Base-by-base conservation (phyloP, 2,797 vertebrate genomes). In the Loris lydekkerianus region DNA sequence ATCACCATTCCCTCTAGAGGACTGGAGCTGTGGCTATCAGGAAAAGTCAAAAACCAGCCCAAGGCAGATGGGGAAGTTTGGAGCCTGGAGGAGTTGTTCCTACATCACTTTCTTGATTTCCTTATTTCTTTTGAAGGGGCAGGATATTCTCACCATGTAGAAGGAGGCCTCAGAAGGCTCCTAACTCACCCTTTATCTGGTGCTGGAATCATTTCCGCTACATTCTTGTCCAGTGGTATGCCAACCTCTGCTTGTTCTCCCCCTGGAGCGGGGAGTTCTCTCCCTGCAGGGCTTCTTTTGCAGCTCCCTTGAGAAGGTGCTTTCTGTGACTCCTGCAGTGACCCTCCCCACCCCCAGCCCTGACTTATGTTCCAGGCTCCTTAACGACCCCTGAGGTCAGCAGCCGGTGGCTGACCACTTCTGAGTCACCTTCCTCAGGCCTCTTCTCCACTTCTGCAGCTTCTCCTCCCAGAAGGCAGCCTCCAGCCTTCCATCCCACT, bases 1-100 rank as follows among this genome's bases (percentile, higher is more conserved):
- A 93, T 94, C 84, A 86, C 95, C 81, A 21, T 20, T 61, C 46
- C 34, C 65, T 85, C 53, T 15, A 72, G 80, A 81, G 27, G 34
- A 25, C 63, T 69, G 46, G 46, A 73, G 69, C 63, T 40, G 15
- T 43, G 90, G 77, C 46, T 20, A 3, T 43, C 58, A 21, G 49
- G 80, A 56, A 7, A 70, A 60, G 37, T 40, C 29, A 34, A 31
- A 81, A 77, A 10, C 53, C 69, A 91, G 89, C 75, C 31, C 27
- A 18, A 80, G 72, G 86, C 60, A 75, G 40, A 31, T 9, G 58
- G 61, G 86, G 21, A 78, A 29, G 75, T 53, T 56, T 53, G 69
- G 75, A 83, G 61, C 20, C 73, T 20, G 25, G 63, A 34, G 23
- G 13, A n/a, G 73, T 3, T 17, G 49, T 58, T 61, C 85, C 1